Conservation (phyloP, 2,797 vertebrate genomes). For the Rhinophrynus dorsalis region DNA sequence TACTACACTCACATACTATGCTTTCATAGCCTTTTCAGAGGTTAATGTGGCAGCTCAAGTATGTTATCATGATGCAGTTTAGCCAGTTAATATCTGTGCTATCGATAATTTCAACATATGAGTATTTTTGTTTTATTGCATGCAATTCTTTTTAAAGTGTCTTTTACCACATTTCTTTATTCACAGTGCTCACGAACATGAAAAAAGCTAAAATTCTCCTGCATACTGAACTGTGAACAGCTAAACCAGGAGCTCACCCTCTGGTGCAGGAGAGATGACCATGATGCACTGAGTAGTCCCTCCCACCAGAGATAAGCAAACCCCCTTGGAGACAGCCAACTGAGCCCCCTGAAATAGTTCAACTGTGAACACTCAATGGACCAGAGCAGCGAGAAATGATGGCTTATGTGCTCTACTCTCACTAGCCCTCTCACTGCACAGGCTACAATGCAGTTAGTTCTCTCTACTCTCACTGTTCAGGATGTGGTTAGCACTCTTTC, state of each 20-base stretch:
- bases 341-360: background rate
- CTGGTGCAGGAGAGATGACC: background rate
- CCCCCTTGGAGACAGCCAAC: background rate
- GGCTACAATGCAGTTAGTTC: background rate
- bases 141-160: too few relatives aligned
- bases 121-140: too few relatives aligned
- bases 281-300: background rate
- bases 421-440: background rate
- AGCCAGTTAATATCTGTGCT: too few relatives aligned
- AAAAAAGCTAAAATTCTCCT: slow-evolving; percentile 37
- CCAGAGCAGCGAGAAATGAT: background rate
- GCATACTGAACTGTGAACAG: slow-evolving; percentile 25
- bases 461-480: too few relatives aligned
- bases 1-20: too few relatives aligned
- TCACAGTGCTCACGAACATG: slow-evolving; percentile 40
- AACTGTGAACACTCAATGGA: background rate
- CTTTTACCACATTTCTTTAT: background rate
- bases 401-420: background rate
- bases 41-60: too few relatives aligned
- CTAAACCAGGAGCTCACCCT: background rate
- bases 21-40: too few relatives aligned
- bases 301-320: background rate
- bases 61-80: too few relatives aligned
- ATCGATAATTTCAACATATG: too few relatives aligned
- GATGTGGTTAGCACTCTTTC: too few relatives aligned